Percentiles rank a stretch among this genome's conserved stretches.
Conservation (phyloP, 1,140 invertebrate genomes). For the Nasonia giraulti region DNA sequence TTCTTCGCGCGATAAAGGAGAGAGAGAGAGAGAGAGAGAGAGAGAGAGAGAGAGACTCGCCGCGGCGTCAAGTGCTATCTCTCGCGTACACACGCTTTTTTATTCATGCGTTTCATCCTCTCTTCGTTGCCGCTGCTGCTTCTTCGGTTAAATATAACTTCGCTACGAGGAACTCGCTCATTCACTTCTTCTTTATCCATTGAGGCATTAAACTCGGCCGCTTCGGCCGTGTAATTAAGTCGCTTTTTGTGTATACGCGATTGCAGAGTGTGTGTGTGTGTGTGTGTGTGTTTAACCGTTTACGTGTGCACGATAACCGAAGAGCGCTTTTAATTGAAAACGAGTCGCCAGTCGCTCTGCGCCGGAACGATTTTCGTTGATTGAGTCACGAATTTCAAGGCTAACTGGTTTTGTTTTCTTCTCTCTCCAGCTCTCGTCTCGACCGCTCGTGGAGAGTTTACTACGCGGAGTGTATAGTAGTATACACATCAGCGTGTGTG, state of each 20-base stretch:
- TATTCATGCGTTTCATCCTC: background rate
- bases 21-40: background rate
- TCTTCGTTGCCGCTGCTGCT: background rate
- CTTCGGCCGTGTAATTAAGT: constrained; percentile 1
- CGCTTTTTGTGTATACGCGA: background rate
- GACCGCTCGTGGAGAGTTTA: background rate
- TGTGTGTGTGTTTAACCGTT: background rate
- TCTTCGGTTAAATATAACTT: background rate
- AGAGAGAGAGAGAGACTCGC: background rate
- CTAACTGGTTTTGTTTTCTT: background rate
- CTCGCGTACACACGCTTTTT: background rate
- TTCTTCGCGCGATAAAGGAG: background rate
- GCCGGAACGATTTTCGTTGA: background rate
- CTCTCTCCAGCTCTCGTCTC: too few relatives aligned
- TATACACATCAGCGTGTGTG: background rate
- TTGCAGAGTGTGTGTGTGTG: too few relatives aligned
- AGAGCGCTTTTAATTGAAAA: constrained; percentile 4
- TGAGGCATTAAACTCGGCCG: background rate
- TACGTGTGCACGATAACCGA: background rate
- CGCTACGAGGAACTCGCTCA: background rate
- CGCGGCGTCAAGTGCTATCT: background rate
- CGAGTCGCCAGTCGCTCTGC: background rate
- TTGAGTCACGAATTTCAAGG: constrained; percentile 26
- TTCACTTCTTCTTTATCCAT: constrained; percentile 27
- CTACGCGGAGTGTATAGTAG: background rate